Evolutionary conservation across 2,888 invertebrate species (phyloP), one percentile per base, ranked within the genome.

Genomic region (Scelioninae gen. 1): DNA sequence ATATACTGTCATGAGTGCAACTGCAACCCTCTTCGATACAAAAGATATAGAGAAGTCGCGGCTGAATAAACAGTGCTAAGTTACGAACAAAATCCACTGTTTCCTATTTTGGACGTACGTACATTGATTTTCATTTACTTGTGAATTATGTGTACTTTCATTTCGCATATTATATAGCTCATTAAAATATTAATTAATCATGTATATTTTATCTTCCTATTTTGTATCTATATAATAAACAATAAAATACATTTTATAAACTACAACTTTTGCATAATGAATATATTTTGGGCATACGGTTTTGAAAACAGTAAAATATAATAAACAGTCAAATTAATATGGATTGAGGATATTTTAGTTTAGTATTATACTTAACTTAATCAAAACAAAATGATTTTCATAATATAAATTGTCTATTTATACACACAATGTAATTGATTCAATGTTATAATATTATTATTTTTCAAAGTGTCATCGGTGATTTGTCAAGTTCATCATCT

Each of bases 41-140:
- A 92, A 92, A 92, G 92, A 92, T 91, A 89, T 90, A 90, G 91
- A 91, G 90, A 92, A 91, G 91, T 92, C 89, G 91, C 92, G 92
- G 92, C 92, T 92, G 92, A 92, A 92, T 89, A 92, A 92, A 92
- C 92, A 92, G 86, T 87, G 85, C 84, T 86, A 72, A 85, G 85
- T 87, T 86, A 87, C 87, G 87, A 86, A 88, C 88, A 40, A 56
- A 72, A 78, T 58, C 86, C 82, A 79, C 82, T 86, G 86, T 86
- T 86, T 87, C 85, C 87, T 72, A 77, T 79, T 77, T 75, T 63
- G n/a, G 63, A 47, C 34, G 43, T 15, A 49, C 34, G 32, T 66
- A 49, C 15, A 75, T 49, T 31, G 51, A 58, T 66, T 47, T 76
- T 31, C 51, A 60, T 51, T 34, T 13, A 65, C 31, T 15, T 13